Evolutionary conservation across 2,113 vertebrate species (phyloP).

Genomic region (Ictidomys tridecemlineatus): DNA sequence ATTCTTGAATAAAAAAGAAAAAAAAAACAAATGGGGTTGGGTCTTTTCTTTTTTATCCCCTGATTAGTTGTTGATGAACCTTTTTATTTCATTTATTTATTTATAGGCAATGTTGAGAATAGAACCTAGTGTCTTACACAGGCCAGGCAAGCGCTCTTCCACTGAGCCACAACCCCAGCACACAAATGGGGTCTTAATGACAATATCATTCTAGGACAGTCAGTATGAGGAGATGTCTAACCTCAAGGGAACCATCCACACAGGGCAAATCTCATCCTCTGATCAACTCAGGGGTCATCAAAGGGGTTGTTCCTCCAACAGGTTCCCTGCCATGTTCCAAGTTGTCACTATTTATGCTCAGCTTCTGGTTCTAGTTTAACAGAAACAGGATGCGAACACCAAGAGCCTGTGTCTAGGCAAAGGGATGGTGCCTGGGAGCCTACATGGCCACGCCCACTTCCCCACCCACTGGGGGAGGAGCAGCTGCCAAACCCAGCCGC

Average conservation of each 20-base stretch:
- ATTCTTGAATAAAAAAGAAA: background rate
- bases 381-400: constrained; percentile 8
- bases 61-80: too few relatives aligned
- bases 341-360: background rate
- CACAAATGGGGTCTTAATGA: background rate
- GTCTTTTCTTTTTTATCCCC: too few relatives aligned
- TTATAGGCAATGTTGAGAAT: too few relatives aligned
- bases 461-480: background rate
- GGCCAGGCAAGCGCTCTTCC: too few relatives aligned
- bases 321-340: background rate
- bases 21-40: background rate
- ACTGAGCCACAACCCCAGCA: too few relatives aligned
- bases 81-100: too few relatives aligned
- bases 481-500: background rate
- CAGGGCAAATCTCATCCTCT: background rate
- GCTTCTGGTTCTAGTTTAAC: constrained; percentile 6
- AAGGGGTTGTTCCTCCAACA: background rate
- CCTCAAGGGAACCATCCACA: background rate
- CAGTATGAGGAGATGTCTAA: background rate
- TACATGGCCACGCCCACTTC: background rate
- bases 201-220: background rate
- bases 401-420: background rate
- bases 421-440: background rate
- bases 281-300: background rate
- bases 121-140: too few relatives aligned